Conservation (phyloP, 2,797 vertebrate species). For the Fringilla coelebs region DNA sequence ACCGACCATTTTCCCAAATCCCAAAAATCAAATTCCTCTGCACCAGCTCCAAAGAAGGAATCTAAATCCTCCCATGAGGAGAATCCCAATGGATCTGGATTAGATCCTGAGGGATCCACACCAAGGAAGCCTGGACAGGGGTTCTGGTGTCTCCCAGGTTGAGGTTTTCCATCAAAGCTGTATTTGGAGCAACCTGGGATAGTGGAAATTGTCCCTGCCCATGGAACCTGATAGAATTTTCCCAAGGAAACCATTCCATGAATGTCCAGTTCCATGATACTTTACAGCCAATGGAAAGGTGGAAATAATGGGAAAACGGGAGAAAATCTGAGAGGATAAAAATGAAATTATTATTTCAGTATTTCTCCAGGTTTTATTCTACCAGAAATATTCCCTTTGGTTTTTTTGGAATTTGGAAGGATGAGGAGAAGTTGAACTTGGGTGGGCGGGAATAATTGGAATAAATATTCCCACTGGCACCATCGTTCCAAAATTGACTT, state of each 20-base stretch:
- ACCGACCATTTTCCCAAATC: not conserved
- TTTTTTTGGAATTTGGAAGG: not conserved
- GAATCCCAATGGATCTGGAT: not conserved
- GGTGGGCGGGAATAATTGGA: not conserved
- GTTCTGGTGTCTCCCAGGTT: rapidly evolving
- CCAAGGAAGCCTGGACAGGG: not conserved
- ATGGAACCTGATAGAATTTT: not conserved
- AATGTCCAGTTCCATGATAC: not conserved
- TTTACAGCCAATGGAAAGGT: not conserved
- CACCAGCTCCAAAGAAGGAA: too few relatives aligned
- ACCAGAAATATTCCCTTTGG: not conserved
- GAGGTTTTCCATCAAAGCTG: not conserved
- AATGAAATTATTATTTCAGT: not conserved
- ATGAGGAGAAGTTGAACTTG: not conserved
- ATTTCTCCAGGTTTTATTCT: not conserved
- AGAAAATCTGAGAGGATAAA: rapidly evolving
- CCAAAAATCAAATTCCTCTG: not conserved
- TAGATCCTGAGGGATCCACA: rapidly evolving
- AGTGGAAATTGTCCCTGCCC: not conserved
- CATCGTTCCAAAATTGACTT: not conserved
- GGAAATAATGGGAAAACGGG: too few relatives aligned
- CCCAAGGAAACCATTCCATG: not conserved
- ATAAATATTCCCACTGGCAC: not conserved
- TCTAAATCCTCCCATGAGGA: not conserved
- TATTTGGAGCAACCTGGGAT: not conserved